phyloP scores from a whole-genome alignment of 2,888 invertebrate genomes.

The Pyralis farinalis region DNA sequence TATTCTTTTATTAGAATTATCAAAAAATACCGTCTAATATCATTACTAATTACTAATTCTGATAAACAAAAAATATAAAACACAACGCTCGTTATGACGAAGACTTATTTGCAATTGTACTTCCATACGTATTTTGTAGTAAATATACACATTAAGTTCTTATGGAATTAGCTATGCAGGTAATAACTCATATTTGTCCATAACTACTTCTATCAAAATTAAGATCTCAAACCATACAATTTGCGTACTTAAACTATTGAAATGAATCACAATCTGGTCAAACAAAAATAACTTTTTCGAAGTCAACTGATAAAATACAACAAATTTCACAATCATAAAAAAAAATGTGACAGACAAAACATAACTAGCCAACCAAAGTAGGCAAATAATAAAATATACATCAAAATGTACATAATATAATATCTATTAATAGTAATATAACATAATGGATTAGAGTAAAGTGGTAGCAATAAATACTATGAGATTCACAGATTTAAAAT shows the following conservation, averaged over 20 bases:
- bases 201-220: conserved; percentile 42
- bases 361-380: conserved; percentile 68
- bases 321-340: conserved; percentile 74
- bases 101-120: conserved; percentile 74
- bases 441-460: conserved; percentile 76
- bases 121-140: conserved; percentile 79
- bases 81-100: conserved; percentile 51
- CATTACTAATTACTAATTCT: conserved; percentile 43
- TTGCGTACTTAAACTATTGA: conserved; percentile 51
- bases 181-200: conserved; percentile 43
- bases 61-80: conserved; percentile 55
- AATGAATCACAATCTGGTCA: conserved; percentile 57
- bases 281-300: conserved; percentile 61
- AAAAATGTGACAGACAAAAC: conserved; percentile 71
- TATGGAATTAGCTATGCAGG: conserved; percentile 57
- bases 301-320: conserved; percentile 71
- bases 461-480: conserved; percentile 80
- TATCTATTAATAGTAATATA: conserved; percentile 76
- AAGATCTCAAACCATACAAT: conserved; percentile 52
- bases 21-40: conserved; percentile 68
- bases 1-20: conserved; percentile 60
- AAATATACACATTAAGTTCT: conserved; percentile 61
- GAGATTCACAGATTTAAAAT: conserved; percentile 81
- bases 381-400: conserved; percentile 80
- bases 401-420: conserved; percentile 81